Evolutionary conservation across 2,888 invertebrate species (phyloP), one percentile per base, ranked within the genome.

Genomic region (Caenorhabditis virilis): DNA sequence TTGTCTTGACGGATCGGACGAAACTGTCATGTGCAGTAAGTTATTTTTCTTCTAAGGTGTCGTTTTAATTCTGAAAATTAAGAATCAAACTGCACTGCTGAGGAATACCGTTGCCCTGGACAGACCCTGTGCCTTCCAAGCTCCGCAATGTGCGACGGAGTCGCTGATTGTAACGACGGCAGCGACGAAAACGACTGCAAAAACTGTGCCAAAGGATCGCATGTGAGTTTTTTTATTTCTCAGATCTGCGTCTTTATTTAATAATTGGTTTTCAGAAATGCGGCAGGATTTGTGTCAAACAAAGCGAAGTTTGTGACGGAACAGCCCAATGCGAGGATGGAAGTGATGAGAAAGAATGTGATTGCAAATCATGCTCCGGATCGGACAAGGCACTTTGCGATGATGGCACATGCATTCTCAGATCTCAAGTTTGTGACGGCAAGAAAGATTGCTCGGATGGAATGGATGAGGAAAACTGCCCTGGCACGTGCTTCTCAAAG

Each of bases 341-440:
- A 18, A 56, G 63, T 15, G 79, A 79, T 51, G 79, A 78, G 47
- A 15, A 54, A 36, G 47, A 65, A 15, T 79, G 79, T 43, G 74
- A 77, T 50, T 78, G 78, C 58, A 56, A 66, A 46, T 45, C 61
- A 16, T 79, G 79, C 59, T 74, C 77, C 23, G 74, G 76, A 35
- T 59, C 61, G 2, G 41, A 64, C 30, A 57, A 54, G 18, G 74
- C 72, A 15, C 61, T 79, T 6, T 79, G 79, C 51, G 65, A 65
- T 39, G 71, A 72, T 38, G 72, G 71, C 9, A 72, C 75, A 3
- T 78, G 79, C 49, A 59, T 79, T 38, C 42, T 50, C 22, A 69
- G 74, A 7, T 39, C 49, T 2, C 56, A 60, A 20, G 65, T 80
- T 41, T 79, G 79, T 56, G 73, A 79, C 53, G 79, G 79, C 2